These are phyloP conservation scores for Rhagoletis zephyria DNA, from an alignment of 1,140 invertebrate genomes.

Conservation along the genomic window DNA sequence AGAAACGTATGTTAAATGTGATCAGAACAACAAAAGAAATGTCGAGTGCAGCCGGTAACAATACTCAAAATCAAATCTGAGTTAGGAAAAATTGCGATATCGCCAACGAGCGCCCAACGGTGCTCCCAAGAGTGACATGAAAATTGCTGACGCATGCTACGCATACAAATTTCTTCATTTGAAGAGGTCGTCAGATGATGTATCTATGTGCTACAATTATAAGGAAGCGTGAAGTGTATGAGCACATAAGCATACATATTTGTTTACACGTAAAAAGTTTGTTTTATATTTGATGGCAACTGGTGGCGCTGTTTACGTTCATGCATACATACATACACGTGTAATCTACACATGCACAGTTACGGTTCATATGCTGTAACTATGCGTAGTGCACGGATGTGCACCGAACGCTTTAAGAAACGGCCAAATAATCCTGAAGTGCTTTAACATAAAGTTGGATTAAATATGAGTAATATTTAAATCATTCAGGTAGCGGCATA, in stretches of 20 bases:
- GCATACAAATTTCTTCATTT: constrained; percentile 46
- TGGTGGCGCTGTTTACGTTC: background rate
- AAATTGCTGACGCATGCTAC: constrained; percentile 2
- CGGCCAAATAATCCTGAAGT: too few species aligned
- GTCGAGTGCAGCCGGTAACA: background rate
- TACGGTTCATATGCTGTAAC: background rate
- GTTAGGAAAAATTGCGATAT: background rate
- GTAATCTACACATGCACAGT: background rate
- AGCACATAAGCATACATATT: background rate
- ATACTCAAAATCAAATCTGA: constrained; percentile 31
- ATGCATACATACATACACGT: too few species aligned
- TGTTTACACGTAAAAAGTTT: background rate
- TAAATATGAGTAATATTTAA: too few species aligned
- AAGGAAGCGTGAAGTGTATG: background rate
- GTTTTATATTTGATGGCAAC: constrained; percentile 12
- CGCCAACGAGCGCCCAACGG: background rate
- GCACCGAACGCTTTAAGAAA: too few species aligned
- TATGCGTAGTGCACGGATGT: background rate
- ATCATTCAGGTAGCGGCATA: too few species aligned
- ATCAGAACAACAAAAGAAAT: constrained; percentile 29
- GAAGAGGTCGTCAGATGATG: background rate
- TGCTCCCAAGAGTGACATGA: background rate
- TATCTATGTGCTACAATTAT: constrained; percentile 4
- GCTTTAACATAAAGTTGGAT: too few species aligned
- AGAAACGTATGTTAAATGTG: constrained; percentile 49